Evolutionary conservation across 1,140 invertebrate genomes (phyloP).

Genomic region (Nephila pilipes): DNA sequence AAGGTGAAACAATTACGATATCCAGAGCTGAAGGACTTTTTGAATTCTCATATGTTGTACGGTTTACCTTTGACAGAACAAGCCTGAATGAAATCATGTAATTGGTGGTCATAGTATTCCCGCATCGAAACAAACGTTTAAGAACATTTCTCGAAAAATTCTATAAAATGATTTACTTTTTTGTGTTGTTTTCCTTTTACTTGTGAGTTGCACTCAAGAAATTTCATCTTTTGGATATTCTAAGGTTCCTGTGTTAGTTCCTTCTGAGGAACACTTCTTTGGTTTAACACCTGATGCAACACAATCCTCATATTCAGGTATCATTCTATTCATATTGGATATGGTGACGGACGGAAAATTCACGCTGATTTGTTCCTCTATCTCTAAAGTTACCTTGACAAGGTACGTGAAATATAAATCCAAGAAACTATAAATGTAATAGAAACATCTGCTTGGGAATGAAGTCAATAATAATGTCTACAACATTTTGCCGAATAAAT

Average conservation of each 20-base stretch:
- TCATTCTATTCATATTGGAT: conserved; percentile 52
- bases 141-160: not conserved
- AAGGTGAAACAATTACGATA: conserved; percentile 63
- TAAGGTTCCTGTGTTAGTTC: not conserved
- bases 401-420: conserved; percentile 37
- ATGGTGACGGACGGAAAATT: conserved; percentile 48
- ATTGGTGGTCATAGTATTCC: not conserved
- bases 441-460: not conserved
- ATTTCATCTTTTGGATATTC: not conserved
- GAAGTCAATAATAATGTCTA: not conserved
- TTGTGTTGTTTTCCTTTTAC: not conserved
- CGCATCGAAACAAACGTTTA: not conserved
- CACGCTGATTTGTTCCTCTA: not conserved
- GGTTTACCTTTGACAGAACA: not conserved
- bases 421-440: not conserved
- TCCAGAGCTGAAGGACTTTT: not conserved
- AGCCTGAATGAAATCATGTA: not conserved
- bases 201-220: not conserved
- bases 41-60: not conserved
- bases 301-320: not conserved
- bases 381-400: not conserved
- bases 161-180: too few relatives aligned
- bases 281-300: not conserved
- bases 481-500: not conserved
- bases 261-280: too few relatives aligned